Base-by-base conservation (phyloP, 2,113 vertebrate species). In the Phoenicopterus ruber region DNA sequence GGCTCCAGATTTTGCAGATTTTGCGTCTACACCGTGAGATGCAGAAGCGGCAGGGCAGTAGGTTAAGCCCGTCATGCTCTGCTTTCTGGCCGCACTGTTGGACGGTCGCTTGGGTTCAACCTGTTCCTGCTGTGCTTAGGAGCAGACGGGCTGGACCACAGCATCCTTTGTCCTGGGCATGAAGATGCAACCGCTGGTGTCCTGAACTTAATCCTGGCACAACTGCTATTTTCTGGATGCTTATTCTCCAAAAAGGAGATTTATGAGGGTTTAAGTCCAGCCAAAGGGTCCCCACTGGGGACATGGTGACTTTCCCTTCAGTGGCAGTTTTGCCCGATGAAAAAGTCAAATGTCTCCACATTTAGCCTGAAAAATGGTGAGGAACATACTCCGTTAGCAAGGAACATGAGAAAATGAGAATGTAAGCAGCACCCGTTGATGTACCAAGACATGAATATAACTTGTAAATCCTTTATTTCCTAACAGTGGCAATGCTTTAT, bases 301-400 rank as follows among this genome's bases (percentile, higher is more conserved):
- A 59, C 15, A 24, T 14, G 13, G 10, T 10, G 19, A 42, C 22
- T 54, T 58, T 42, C 10, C 26, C 26, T 73, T 83, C 3, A 1
- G 19, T 28, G 32, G 22, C 24, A 74, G 24, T 49, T 92, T 80
- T 59, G 9, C 42, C 38, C 20, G 15, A 54, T 47, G 26, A 24
- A 69, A 79, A 57, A 32, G 28, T 32, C 36, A 38, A 59, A 36
- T 4, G 3, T n/a, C 28, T 83, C 61, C 65, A 26, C 54, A 62
- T 58, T 67, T 61, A 61, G 47, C 36, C 36, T 47, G 38, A 76
- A 85, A 78, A 82, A 58, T 19, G 9, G 16, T 11, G n/a, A 69
- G 10, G 32, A 82, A 69, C 0, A 0, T 46, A 21, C 3, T 31
- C 16, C 1, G 0, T 38, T 58, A 52, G 26, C 21, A 42, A 73